These are phyloP conservation scores for Nibea coibor DNA, from an alignment of 2,113 vertebrate genomes.

Conservation along the genomic window DNA sequence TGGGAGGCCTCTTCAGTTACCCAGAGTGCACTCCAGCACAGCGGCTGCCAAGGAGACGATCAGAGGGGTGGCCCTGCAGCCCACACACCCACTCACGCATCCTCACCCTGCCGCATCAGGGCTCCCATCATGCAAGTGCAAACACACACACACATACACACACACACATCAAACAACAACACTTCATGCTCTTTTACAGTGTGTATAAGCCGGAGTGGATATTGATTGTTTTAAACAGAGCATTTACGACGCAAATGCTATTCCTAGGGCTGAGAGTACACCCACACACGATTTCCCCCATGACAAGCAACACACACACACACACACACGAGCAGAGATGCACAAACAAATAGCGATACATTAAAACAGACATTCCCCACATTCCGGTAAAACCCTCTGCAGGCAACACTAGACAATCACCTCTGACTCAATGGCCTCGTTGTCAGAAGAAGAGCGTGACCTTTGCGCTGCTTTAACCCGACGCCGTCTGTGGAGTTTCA, in stretches of 20 bases:
- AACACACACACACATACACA: conserved; percentile 21
- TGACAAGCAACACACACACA: conserved; percentile 25
- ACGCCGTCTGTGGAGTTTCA: conserved; percentile 14
- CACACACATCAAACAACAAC: conserved; percentile 32
- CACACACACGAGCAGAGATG: conserved; percentile 14
- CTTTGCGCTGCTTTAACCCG: conserved; percentile 47
- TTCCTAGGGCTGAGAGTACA: conserved; percentile 68
- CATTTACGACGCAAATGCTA: conserved; percentile 76
- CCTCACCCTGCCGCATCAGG: conserved; percentile 68
- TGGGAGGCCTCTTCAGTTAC: conserved; percentile 70
- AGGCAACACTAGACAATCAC: conserved; percentile 41
- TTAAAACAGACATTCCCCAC: conserved; percentile 54
- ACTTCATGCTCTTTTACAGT: conserved; percentile 47
- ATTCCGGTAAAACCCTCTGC: conserved; percentile 53
- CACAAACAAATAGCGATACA: conserved; percentile 45
- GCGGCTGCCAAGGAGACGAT: conserved; percentile 78
- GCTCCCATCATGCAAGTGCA: conserved; percentile 47
- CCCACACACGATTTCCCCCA: conserved; percentile 70
- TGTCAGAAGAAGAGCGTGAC: conserved; percentile 45
- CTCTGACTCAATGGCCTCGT: conserved; percentile 47
- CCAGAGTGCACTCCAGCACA: conserved; percentile 74
- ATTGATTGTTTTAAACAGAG: conserved; percentile 82
- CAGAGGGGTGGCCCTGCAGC: conserved; percentile 75
- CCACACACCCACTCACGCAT: conserved; percentile 81
- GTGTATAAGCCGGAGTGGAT: conserved; percentile 62